phyloP scores from a whole-genome alignment of 2,888 invertebrate species.

The Torymus aiolomorphi region DNA sequence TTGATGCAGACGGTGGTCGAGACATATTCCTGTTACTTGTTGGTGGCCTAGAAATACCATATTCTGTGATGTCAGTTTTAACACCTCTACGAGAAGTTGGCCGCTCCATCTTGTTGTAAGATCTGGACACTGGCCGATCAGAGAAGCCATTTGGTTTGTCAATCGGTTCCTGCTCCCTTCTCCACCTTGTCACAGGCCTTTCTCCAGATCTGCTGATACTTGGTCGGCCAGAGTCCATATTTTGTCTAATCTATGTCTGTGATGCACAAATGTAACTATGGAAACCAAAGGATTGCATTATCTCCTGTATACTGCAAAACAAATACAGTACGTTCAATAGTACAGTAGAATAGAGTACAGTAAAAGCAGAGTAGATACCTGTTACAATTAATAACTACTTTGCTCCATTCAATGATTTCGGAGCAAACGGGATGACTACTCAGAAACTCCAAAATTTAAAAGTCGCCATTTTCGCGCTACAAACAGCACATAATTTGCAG shows the following conservation, averaged over 20 bases:
- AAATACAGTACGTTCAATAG: no score
- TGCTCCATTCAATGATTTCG: no score
- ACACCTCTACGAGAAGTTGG: conserved; percentile 70
- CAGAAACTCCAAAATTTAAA: no score
- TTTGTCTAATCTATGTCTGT: conserved; percentile 20
- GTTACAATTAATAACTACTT: no score
- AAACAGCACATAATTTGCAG: no score
- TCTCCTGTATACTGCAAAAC: no score
- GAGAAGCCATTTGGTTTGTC: conserved; percentile 55
- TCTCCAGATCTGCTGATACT: conserved; percentile 61
- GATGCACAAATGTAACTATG: neutral
- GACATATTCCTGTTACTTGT: conserved; percentile 66
- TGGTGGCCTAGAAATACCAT: conserved; percentile 60
- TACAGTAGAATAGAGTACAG: no score
- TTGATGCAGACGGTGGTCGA: conserved; percentile 68
- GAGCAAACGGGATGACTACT: no score
- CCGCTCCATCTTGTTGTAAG: conserved; percentile 65
- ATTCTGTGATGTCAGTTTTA: conserved; percentile 63
- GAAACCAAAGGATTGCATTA: conserved; percentile 15
- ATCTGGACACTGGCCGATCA: conserved; percentile 61
- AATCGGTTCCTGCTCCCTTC: conserved; percentile 57
- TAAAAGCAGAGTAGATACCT: no score
- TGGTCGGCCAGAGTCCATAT: conserved; percentile 61
- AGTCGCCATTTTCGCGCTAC: no score
- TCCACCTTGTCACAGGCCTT: conserved; percentile 65